phyloP scores from a whole-genome alignment of 2,797 vertebrate genomes.

The Columba guinea region DNA sequence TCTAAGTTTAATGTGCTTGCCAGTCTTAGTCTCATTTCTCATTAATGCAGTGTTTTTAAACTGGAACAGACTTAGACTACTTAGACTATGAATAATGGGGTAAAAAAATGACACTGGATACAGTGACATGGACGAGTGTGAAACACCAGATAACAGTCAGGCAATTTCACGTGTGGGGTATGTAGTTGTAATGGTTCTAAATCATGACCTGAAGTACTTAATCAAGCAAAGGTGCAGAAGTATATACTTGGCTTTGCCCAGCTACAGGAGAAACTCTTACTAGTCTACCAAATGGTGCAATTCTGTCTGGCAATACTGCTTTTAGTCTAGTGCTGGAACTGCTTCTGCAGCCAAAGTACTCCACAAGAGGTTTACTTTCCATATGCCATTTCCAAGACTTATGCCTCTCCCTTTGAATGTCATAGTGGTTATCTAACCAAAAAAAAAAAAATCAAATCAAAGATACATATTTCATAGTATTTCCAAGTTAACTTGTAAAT shows the following conservation, averaged over 20 bases:
- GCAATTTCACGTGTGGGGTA: rapidly evolving
- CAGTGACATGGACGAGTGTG: neutral
- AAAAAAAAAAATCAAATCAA: neutral
- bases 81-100: neutral
- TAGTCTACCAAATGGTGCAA: neutral
- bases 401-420: neutral
- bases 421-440: neutral
- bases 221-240: neutral
- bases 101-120: neutral
- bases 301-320: neutral
- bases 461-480: neutral
- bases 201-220: neutral
- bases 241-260: neutral
- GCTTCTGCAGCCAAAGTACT: neutral
- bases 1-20: neutral
- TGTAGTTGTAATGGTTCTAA: neutral
- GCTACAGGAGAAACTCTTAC: neutral
- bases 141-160: neutral
- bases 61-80: neutral
- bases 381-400: neutral
- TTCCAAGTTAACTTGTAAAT: neutral
- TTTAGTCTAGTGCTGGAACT: neutral
- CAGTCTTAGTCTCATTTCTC: neutral
- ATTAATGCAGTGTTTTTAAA: neutral
- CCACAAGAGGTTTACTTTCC: rapidly evolving